phyloP scores from a whole-genome alignment of 2,113 vertebrate species.

The Romanogobio albipinnatus region DNA sequence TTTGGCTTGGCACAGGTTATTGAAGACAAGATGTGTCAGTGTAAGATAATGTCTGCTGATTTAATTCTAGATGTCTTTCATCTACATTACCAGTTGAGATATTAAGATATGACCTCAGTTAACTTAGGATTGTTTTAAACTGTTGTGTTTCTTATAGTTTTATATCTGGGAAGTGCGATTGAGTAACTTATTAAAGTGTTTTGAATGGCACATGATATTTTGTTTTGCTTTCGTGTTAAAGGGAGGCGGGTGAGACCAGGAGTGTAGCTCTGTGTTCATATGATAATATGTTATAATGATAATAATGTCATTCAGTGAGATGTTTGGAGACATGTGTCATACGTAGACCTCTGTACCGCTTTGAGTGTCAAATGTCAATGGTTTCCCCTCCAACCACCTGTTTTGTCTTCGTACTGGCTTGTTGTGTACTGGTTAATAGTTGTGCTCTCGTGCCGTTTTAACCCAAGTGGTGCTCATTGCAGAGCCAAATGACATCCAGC shows the following conservation, averaged over 20 bases:
- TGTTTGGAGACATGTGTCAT: background rate
- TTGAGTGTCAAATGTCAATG: background rate
- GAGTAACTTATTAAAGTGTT: background rate
- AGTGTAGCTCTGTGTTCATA: background rate
- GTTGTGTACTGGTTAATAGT: background rate
- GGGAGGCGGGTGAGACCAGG: background rate
- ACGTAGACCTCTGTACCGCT: background rate
- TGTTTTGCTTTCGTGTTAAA: background rate
- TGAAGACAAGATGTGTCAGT: background rate
- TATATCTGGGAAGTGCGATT: background rate
- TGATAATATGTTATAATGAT: too few relatives aligned
- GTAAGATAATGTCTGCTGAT: background rate
- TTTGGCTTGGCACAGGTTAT: background rate
- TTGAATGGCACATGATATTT: background rate
- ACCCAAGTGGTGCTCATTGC: too few relatives aligned
- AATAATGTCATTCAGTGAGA: background rate
- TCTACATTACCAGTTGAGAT: background rate
- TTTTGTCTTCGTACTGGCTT: background rate
- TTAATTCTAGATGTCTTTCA: background rate
- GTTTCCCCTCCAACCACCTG: slow-evolving; percentile 1
- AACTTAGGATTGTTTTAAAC: background rate
- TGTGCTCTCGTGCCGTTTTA: background rate
- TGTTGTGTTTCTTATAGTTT: background rate
- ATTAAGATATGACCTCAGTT: background rate
- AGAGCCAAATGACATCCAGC: too few relatives aligned